Base-by-base conservation (phyloP, 2,113 vertebrate genomes). In the Vicugna pacos region DNA sequence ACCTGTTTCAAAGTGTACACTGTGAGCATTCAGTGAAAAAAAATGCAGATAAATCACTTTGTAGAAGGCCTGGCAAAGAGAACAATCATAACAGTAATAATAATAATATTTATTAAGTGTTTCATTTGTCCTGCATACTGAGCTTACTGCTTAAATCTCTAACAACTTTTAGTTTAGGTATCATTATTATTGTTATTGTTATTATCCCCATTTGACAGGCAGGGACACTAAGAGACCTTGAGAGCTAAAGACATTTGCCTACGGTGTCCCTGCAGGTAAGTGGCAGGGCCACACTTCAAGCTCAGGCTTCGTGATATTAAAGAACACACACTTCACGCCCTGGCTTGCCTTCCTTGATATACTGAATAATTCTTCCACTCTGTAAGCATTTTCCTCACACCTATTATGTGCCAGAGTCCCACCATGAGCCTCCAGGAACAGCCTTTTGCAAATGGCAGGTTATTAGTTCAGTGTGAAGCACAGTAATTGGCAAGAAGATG, bases 11-110 rank as follows among this genome's bases (percentile, higher is more conserved):
- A 85, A 80, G 7, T 67, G 8, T 60, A 28, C 1, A 3, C 54
- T 81, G n/a, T 94, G 22, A 91, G 84, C 17, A 91, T 88, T 79
- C 76, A 72, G 30, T 93, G 50, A 65, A 50, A 96, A 96, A 76
- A 76, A 56, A 79, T 79, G 8, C 3, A 88, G 46, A 56, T n/a
- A 64, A 79, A 52, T 2, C 6, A 35, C 46, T 92, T 80, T 70
- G 26, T 30, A 14, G 64, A 75, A 69, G 70, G 26, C 16, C 67
- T 95, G 67, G 7, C 32, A 70, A 65, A 73, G 48, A 77, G 38
- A 90, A 13, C 9, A 91, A 54, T 60, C 13, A 75, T 62, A 58
- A 20, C 5, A 48, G 22, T 30, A 26, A 80, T 15, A 83, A 86
- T 65, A 70, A 42, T 70, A n/a, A 48, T 62, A 65, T 64, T 62